Evolutionary conservation across 2,797 vertebrate genomes (phyloP), one percentile per base, ranked within the genome.

Genomic region (Oceanodroma leucorhoa): DNA sequence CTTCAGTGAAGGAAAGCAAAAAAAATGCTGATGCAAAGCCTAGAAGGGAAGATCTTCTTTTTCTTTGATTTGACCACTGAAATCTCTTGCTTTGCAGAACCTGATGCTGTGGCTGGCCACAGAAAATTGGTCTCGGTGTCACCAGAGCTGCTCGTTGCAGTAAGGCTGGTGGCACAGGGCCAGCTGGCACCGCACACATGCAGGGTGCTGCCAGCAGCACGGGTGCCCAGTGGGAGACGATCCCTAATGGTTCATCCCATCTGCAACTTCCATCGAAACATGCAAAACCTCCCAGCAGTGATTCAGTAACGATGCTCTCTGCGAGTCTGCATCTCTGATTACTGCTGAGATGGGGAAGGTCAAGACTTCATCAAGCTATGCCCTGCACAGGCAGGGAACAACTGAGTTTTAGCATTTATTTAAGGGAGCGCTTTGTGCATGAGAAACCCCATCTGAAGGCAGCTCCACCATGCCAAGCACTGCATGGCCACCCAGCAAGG

Each of bases 141-240:
- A 30, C 36, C 50, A 69, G 24, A 40, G 6, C 21, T 12, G 70
- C 38, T 46, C 10, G 0, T 9, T 23, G n/a, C n/a, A 36, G n/a
- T 58, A 24, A 58, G 55, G 55, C 36, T 57, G 69, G 41, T 27
- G 83, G 51, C 57, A 67, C 55, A 36, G 43, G 48, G 30, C 24
- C 62, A 40, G 54, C 12, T 11, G 41, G 41, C 36, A 66, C 23
- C 1, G 3, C 0, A 0, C 55, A 21, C 38, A 20, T 1, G 1
- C 40, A 12, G 21, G 40, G 38, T 30, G n/a, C 54, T 89, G 46
- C 61, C 70, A 54, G 54, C 55, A 62, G 32, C 54, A 41, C 36
- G 12, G 34, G 12, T 50, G 79, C 36, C 22, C 79, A 20, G 36
- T 0, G 0, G 46, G 24, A 62, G 16, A 22, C 0, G 0, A 22